Base-by-base conservation (phyloP, 2,888 invertebrate genomes). In the Alentia gelatinosa region DNA sequence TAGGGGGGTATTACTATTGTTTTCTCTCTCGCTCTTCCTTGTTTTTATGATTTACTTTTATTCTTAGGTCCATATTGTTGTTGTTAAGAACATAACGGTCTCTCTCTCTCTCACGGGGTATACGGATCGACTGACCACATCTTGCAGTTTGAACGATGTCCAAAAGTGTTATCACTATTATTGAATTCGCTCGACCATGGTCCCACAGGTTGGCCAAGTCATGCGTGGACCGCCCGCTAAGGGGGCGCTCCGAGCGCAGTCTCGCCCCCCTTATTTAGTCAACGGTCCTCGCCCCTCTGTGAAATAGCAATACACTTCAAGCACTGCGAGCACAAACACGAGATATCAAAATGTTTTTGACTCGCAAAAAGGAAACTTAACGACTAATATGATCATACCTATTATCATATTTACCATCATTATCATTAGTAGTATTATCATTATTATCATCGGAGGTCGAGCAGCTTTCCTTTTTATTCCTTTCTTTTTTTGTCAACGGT, bases 151-250 rank as follows among this genome's bases (percentile, higher is more conserved):
- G 56, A 68, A 68, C 68, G 68, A 68, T 68, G 15, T 5, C 68
- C 68, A 30, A 30, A 68, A 68, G n/a, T 30, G 33, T 19, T 19
- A n/a, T 56, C 19, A n/a, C 19, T 56, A 56, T 56, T 56, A 47
- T 47, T 12, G 40, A 83, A 12, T 37, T 83, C 30, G 86, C 86
- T 86, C 86, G 86, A 86, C 86, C 86, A 47, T 86, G 86, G 86
- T 86, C 86, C 86, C 86, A 86, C 26, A 42, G 86, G 26, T 86
- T 33, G 30, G 35, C 15, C 19, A 19, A n/a, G 56, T n/a, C 56
- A 56, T 56, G 56, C 56, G 3, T 56, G 56, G 19, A 56, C 23
- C 56, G 19, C 56, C 56, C 19, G 56, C 56, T 56, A 56, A 19
- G 23, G 23, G 56, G 56, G 56, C 56, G 19, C 56, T n/a, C 56